Conservation (phyloP, 2,113 vertebrate genomes). For the Jaculus jaculus region DNA sequence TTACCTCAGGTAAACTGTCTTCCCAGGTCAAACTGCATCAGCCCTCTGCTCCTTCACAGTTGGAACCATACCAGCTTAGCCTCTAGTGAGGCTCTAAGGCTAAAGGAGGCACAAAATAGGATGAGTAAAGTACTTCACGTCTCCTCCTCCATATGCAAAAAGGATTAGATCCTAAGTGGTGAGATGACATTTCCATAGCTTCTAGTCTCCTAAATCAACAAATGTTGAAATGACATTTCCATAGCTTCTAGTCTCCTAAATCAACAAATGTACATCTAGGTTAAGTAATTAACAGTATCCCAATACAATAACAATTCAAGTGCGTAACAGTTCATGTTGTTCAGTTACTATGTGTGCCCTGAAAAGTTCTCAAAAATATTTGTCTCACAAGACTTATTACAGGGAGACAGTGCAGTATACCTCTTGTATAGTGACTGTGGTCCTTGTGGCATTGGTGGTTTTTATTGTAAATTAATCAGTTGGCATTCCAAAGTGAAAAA, state of each 20-base stretch:
- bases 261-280: not conserved
- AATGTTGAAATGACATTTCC: too few species aligned
- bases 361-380: conserved; percentile 34
- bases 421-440: conserved; percentile 1
- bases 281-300: too few species aligned
- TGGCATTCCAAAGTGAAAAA: conserved; percentile 58
- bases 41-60: not conserved
- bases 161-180: not conserved
- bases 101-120: not conserved
- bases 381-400: conserved; percentile 17
- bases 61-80: too few species aligned
- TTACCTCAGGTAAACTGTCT: not conserved
- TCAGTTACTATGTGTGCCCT: not conserved
- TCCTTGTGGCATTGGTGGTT: conserved; percentile 23
- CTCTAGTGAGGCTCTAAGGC: not conserved
- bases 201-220: not conserved
- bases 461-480: conserved; percentile 57
- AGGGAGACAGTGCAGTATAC: conserved; percentile 1
- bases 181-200: not conserved
- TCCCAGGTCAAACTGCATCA: not conserved
- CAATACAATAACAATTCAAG: not conserved
- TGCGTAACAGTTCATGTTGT: conserved; percentile 27
- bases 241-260: too few species aligned
- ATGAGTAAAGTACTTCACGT: not conserved
- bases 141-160: not conserved